phyloP scores from a whole-genome alignment of 1,140 invertebrate species.

The Brachionus paranguensis region DNA sequence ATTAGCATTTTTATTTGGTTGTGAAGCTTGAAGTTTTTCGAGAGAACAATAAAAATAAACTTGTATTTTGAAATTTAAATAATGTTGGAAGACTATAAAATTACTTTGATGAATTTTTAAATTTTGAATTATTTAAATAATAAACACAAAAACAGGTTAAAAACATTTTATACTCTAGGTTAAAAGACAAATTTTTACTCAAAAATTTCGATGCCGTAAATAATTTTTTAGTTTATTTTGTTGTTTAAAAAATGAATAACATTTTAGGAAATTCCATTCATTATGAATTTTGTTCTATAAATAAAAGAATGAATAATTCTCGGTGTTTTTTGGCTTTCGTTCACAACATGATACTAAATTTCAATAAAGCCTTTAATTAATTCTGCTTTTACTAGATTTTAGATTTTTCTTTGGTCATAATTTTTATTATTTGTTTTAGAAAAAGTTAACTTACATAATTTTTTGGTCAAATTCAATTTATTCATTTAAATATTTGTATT shows the following conservation, averaged over 20 bases:
- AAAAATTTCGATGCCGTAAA: too few relatives aligned
- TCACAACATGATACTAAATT: background rate
- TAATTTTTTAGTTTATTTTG: too few relatives aligned
- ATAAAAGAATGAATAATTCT: background rate
- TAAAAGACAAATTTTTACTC: background rate
- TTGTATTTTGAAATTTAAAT: background rate
- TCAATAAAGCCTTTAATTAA: background rate
- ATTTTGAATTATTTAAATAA: background rate
- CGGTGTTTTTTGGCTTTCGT: background rate
- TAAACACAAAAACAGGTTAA: background rate
- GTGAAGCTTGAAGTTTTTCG: background rate
- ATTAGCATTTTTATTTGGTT: background rate
- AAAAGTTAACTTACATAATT: too few relatives aligned
- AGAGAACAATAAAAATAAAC: background rate
- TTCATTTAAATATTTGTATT: too few relatives aligned
- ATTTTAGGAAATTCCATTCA: too few relatives aligned
- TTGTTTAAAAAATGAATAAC: too few relatives aligned
- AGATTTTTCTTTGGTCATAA: background rate
- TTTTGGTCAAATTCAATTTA: too few relatives aligned
- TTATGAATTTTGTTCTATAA: background rate
- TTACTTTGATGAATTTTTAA: background rate
- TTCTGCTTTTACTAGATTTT: background rate
- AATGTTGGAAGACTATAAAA: background rate
- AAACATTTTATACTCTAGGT: background rate
- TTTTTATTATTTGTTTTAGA: too few relatives aligned